Conservation (phyloP, 2,797 vertebrate species). For the Amphiprion clarkii region DNA sequence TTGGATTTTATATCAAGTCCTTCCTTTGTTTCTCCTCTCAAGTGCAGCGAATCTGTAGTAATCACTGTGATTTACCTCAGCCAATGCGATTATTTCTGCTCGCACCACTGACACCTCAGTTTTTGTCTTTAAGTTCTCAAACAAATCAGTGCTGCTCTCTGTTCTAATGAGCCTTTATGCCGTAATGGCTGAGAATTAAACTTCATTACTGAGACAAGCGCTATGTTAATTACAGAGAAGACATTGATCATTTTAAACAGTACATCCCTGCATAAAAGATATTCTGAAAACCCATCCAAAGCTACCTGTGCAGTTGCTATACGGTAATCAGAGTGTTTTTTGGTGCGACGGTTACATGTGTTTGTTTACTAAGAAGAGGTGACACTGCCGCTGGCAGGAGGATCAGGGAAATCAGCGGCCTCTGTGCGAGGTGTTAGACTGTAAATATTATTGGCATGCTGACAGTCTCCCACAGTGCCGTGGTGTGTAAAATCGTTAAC, state of each 20-base stretch:
- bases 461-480: conserved; percentile 75
- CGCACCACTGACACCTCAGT: not conserved
- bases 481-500: conserved; percentile 81
- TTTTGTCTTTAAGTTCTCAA: not conserved
- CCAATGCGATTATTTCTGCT: not conserved
- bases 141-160: no score
- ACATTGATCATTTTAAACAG: not conserved
- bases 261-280: not conserved
- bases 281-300: conserved; percentile 5
- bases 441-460: conserved; percentile 84
- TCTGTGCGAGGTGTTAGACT: conserved; percentile 78
- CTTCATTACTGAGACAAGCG: not conserved
- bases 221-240: not conserved
- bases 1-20: not conserved
- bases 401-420: conserved; percentile 60
- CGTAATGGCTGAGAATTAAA: not conserved
- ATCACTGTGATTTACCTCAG: no score
- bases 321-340: conserved; percentile 4
- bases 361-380: conserved; percentile 60
- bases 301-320: not conserved
- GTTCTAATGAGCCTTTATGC: not conserved
- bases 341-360: conserved; percentile 33
- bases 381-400: conserved; percentile 58
- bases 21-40: no score
- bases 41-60: no score